Percentiles rank a stretch among this genome's conserved stretches.
Evolutionary conservation across 30 jellyfish, hydroid and myxozoan genomes (phyloP).

Genomic region (Sanderia malayensis): DNA sequence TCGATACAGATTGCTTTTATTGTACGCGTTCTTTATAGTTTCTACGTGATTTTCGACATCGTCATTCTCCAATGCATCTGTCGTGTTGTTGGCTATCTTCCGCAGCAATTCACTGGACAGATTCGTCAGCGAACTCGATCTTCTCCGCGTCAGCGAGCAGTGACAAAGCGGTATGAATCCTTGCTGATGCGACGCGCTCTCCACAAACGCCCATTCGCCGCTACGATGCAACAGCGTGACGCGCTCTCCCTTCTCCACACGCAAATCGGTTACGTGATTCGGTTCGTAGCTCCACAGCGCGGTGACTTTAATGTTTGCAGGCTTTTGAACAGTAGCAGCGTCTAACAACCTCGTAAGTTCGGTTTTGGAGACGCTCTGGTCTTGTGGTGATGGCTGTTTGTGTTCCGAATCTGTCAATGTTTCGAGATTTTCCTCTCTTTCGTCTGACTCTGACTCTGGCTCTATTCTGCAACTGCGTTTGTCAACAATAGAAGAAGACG

Average conservation of each 20-base stretch:
- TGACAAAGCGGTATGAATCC: constrained; percentile 58
- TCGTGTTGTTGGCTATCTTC: constrained; percentile 5
- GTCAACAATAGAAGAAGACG: too few relatives aligned
- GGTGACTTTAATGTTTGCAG: constrained; percentile 56
- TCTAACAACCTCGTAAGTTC: constrained; percentile 46
- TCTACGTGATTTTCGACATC: background rate
- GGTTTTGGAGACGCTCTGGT: constrained; percentile 24
- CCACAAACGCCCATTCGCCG: constrained; percentile 71
- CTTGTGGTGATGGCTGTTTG: too few relatives aligned
- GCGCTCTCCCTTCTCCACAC: constrained; percentile 56
- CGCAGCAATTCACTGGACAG: constrained; percentile 28
- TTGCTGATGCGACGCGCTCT: constrained; percentile 33
- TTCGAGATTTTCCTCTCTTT: too few relatives aligned
- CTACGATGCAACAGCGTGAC: constrained; percentile 41
- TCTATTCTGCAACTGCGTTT: too few relatives aligned
- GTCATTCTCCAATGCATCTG: background rate
- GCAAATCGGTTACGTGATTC: constrained; percentile 56
- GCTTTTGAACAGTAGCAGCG: constrained; percentile 47
- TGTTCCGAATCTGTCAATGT: too few relatives aligned
- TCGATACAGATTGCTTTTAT: background rate
- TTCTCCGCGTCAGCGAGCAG: constrained; percentile 43
- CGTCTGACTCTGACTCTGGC: too few relatives aligned
- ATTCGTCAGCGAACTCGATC: constrained; percentile 46
- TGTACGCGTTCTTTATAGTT: too few relatives aligned
- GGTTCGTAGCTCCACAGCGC: constrained; percentile 56